Conservation (phyloP, 2,113 vertebrate species). For the Ibidorhyncha struthersii region DNA sequence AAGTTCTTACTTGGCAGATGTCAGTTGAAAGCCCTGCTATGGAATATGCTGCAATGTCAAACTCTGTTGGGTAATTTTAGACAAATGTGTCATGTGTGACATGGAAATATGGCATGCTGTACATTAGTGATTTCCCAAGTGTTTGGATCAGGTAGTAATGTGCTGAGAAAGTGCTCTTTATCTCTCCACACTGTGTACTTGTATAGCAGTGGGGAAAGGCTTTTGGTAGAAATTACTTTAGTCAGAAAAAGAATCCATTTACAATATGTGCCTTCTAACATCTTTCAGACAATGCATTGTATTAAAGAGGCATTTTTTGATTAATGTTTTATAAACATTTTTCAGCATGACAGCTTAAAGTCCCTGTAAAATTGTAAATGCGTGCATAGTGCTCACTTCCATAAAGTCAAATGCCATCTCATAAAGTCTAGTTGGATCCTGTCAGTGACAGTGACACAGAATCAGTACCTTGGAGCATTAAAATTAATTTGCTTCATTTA, state of each 20-base stretch:
- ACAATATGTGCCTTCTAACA: conserved; percentile 93
- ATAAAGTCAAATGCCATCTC: conserved; percentile 89
- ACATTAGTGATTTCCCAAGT: conserved; percentile 92
- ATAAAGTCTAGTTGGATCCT: conserved; percentile 78
- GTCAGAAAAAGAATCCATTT: conserved; percentile 98
- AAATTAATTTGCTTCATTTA: conserved; percentile 91
- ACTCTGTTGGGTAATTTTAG: conserved; percentile 90
- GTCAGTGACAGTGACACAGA: conserved; percentile 82
- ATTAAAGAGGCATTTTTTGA: conserved; percentile 98
- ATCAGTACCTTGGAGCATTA: conserved; percentile 88
- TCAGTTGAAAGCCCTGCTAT: conserved; percentile 84
- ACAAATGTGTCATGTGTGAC: conserved; percentile 89
- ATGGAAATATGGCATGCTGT: conserved; percentile 86
- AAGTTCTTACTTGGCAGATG: conserved; percentile 80
- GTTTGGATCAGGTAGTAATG: conserved; percentile 89
- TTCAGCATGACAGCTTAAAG: conserved; percentile 85
- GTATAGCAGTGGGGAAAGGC: conserved; percentile 82
- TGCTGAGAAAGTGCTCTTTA: conserved; percentile 88
- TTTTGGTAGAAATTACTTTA: conserved; percentile 90
- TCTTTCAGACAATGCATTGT: conserved; percentile 91
- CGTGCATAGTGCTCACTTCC: conserved; percentile 85
- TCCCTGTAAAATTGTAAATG: conserved; percentile 85
- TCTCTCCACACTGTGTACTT: conserved; percentile 85
- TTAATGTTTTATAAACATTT: conserved; percentile 99
- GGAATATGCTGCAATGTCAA: conserved; percentile 85